These are phyloP conservation scores for Eudasyphora cyanicolor DNA, from an alignment of 2,888 invertebrate species.

Conservation along the genomic window DNA sequence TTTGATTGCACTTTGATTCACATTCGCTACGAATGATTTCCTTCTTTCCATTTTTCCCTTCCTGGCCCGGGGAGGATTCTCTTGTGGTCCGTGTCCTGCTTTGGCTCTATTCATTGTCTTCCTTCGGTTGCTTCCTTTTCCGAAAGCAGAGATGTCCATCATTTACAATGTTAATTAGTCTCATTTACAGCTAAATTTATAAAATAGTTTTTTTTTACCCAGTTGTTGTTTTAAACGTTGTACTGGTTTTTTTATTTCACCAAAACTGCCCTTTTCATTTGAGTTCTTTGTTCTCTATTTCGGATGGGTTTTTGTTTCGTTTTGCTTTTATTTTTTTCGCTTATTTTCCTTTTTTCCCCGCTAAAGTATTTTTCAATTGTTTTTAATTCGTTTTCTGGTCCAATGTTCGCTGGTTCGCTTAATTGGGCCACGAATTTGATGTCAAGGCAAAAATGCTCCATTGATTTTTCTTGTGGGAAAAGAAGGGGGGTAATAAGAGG, in stretches of 20 bases:
- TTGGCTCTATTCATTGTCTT: conserved; percentile 1
- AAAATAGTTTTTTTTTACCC: conserved; percentile 44
- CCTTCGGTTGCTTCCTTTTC: background rate
- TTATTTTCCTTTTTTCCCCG: background rate
- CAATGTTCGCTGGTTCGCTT: conserved; percentile 9
- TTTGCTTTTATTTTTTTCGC: conserved; percentile 3
- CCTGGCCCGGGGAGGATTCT: background rate
- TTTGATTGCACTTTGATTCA: conserved; percentile 36
- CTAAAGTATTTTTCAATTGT: conserved; percentile 14
- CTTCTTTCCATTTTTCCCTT: background rate
- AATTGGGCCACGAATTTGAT: conserved; percentile 18
- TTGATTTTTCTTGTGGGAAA: too few species aligned
- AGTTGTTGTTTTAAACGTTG: conserved; percentile 30
- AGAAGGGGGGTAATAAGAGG: background rate
- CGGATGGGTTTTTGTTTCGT: background rate
- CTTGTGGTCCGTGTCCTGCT: background rate
- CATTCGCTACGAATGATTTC: conserved; percentile 13
- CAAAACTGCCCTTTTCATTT: background rate
- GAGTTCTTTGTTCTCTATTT: background rate
- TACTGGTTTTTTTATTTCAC: conserved; percentile 20
- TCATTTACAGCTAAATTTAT: conserved; percentile 60
- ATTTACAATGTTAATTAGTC: conserved; percentile 63
- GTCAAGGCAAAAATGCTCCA: conserved; percentile 17
- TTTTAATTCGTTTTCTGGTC: background rate
- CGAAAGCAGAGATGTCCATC: conserved; percentile 46